Percentiles rank a stretch among this genome's conserved stretches.
phyloP scores from a whole-genome alignment of 2,113 vertebrate species.

The Ophthalmolycus amberensis region DNA sequence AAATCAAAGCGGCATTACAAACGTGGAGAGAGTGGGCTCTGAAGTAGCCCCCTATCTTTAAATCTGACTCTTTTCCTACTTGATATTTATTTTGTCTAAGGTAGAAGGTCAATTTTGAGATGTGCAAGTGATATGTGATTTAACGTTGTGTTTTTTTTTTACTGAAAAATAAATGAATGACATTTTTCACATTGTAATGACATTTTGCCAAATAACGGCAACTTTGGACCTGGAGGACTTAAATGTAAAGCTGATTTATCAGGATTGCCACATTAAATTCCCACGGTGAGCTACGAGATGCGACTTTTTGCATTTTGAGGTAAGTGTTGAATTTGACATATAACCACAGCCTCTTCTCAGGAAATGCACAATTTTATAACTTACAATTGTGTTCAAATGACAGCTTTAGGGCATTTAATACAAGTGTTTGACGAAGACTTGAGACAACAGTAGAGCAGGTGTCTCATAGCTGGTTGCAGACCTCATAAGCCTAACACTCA shows the following conservation, averaged over 20 bases:
- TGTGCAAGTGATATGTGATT: constrained; percentile 30
- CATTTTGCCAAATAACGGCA: constrained; percentile 3
- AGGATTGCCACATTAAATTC: not conserved
- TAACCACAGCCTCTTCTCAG: not conserved
- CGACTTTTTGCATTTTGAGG: constrained; percentile 4
- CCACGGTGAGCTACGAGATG: not conserved
- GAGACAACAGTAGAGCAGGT: not conserved
- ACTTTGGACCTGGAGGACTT: not conserved
- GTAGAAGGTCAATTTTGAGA: constrained; percentile 8
- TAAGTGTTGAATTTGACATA: constrained; percentile 30
- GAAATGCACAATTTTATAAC: not conserved
- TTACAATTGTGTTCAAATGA: not conserved
- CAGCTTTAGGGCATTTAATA: not conserved
- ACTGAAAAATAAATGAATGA: constrained; percentile 51
- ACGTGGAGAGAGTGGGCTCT: constrained; percentile 1
- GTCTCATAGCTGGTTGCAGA: not conserved
- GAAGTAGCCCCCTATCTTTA: not conserved
- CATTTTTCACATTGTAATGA: constrained; percentile 28
- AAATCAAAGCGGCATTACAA: constrained; percentile 34
- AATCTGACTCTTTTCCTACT: constrained; percentile 4
- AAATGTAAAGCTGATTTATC: not conserved
- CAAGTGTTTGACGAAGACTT: not conserved
- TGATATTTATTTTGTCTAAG: constrained; percentile 29
- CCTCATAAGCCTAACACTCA: not conserved
- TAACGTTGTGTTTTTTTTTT: constrained; percentile 26